phyloP scores from a whole-genome alignment of 2,113 vertebrate genomes.

The Maccullochella peelii region DNA sequence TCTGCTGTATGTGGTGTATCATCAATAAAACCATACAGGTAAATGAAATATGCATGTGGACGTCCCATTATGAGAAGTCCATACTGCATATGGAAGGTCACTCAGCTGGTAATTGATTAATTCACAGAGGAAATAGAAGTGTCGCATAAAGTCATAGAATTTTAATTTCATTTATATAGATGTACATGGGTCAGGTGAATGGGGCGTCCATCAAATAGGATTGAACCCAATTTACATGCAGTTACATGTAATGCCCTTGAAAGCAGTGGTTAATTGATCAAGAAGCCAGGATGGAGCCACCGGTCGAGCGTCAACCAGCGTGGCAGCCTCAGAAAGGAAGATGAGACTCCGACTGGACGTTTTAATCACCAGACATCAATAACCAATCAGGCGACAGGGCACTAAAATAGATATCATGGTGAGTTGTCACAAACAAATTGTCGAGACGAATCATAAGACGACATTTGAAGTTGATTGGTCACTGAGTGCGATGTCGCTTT shows the following conservation, averaged over 20 bases:
- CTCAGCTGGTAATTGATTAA: constrained; percentile 44
- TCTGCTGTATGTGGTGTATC: constrained; percentile 45
- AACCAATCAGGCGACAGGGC: constrained; percentile 36
- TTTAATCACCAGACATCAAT: constrained; percentile 64
- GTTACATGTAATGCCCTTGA: constrained; percentile 61
- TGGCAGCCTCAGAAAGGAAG: constrained; percentile 37
- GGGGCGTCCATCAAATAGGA: constrained; percentile 48
- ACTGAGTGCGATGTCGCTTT: neutral
- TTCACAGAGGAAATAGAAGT: constrained; percentile 38
- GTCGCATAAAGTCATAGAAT: constrained; percentile 40
- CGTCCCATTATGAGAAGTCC: neutral
- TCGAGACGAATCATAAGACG: constrained; percentile 45
- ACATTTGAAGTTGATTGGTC: constrained; percentile 29
- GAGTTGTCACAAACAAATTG: constrained; percentile 36
- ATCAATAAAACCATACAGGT: constrained; percentile 49
- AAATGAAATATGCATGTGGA: constrained; percentile 64
- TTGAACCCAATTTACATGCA: constrained; percentile 58
- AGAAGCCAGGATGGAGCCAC: constrained; percentile 23
- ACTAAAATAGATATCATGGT: constrained; percentile 4
- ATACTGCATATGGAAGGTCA: constrained; percentile 15
- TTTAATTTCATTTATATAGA: constrained; percentile 47
- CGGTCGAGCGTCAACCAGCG: neutral
- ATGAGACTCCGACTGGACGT: constrained; percentile 40
- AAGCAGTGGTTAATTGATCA: constrained; percentile 50
- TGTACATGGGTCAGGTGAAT: constrained; percentile 40